Evolutionary conservation across 2,113 vertebrate species (phyloP), one percentile per base, ranked within the genome.

Genomic region (Paralichthys olivaceus): DNA sequence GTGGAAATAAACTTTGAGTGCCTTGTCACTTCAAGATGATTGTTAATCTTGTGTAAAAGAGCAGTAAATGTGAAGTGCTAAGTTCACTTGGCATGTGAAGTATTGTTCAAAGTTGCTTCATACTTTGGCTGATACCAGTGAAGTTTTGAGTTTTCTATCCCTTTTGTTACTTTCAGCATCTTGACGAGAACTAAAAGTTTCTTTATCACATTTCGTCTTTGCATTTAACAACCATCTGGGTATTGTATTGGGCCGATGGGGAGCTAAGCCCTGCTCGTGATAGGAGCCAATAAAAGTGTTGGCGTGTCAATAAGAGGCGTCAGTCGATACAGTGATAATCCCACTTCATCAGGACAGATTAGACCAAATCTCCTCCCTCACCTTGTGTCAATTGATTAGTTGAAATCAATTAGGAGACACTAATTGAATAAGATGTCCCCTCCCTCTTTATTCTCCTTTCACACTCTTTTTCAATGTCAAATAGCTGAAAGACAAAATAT

Each of bases 291-390:
- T 85, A 72, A 87, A 84, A 55, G 75, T 77, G 75, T 79, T 72
- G 63, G 56, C 54, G 17, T 78, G 73, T 89, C 89, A 77, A 85
- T 89, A 83, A 83, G 57, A 70, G 49, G 69, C 4, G 43, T 26
- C 69, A 14, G 67, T 91, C 89, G 28, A 90, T 93, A 53, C 45
- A 34, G 70, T 76, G 87, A 91, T 91, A 92, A 93, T 92, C 91
- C 90, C 19, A 90, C 88, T 89, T 89, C 77, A 91, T 93, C 87
- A 89, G 77, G 73, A 66, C 79, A 81, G 92, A 92, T 93, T 91
- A 91, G 78, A 76, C 62, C 57, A 55, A 62, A 79, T 69, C 28
- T 81, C 75, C 88, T 61, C 67, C 29, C 45, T 73, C 13, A 45
- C 76, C 85, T 75, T 77, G 37, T 88, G 89, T 90, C 84, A 83